Conservation (phyloP, 2,113 vertebrate genomes). For the Cottus gobio region DNA sequence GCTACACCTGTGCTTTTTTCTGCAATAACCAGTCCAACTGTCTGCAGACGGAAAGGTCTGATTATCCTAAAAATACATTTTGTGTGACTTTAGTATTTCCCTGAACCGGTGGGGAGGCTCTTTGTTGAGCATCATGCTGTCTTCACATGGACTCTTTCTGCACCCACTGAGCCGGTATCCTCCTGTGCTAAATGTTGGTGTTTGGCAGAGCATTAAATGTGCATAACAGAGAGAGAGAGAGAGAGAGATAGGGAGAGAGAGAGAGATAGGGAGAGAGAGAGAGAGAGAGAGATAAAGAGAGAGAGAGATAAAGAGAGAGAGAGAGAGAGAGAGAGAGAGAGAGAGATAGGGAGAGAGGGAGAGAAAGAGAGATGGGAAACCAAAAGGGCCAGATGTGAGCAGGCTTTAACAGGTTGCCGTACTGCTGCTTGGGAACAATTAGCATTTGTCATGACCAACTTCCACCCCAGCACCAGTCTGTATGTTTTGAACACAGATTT, state of each 20-base stretch:
- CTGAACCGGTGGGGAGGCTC: background rate
- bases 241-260: background rate
- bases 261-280: too few relatives aligned
- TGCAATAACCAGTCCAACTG: background rate
- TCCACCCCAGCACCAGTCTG: conserved; percentile 42
- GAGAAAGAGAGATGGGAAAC: conserved; percentile 1
- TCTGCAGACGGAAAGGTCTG: background rate
- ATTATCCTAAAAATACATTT: background rate
- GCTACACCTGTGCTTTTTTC: background rate
- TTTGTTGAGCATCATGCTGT: background rate
- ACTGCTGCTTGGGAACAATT: conserved; percentile 71
- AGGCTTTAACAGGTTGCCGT: conserved; percentile 68
- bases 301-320: too few relatives aligned
- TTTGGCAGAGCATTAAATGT: conserved; percentile 52
- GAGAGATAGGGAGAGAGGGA: too few relatives aligned
- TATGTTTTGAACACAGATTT: conserved; percentile 69
- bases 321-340: too few relatives aligned
- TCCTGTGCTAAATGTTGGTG: conserved; percentile 47
- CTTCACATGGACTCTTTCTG: conserved; percentile 16
- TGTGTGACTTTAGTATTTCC: background rate
- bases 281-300: too few relatives aligned
- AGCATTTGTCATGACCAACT: conserved; percentile 67
- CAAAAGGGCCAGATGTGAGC: conserved; percentile 67
- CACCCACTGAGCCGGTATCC: conserved; percentile 38
- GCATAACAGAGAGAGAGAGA: conserved; percentile 38